Conservation (phyloP, 2,888 invertebrate genomes). For the Eulithis testata region DNA sequence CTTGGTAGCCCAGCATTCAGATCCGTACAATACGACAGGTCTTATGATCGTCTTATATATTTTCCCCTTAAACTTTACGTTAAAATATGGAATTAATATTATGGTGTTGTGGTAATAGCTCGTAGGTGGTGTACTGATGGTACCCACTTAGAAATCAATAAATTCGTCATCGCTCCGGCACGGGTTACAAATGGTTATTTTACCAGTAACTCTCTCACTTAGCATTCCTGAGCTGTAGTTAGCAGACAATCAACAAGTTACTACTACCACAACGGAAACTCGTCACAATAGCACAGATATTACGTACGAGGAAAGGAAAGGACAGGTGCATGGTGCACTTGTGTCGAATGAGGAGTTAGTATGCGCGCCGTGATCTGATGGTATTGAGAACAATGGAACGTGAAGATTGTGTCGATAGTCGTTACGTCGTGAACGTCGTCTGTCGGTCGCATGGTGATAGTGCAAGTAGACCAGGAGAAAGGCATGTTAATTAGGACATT, state of each 20-base stretch:
- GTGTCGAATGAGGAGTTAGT: conserved; percentile 16
- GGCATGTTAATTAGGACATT: too few relatives aligned
- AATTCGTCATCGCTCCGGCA: not conserved
- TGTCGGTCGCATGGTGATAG: too few relatives aligned
- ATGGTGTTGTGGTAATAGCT: too few relatives aligned
- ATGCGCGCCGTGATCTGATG: conserved; percentile 13
- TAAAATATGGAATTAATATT: too few relatives aligned
- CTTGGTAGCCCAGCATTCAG: too few relatives aligned
- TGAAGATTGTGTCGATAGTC: conserved; percentile 5
- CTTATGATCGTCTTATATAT: too few relatives aligned
- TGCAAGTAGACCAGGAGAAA: too few relatives aligned
- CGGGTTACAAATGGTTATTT: not conserved
- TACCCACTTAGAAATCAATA: not conserved
- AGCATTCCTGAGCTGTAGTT: conserved; percentile 1
- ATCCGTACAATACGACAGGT: too few relatives aligned
- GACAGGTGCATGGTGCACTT: conserved; percentile 7
- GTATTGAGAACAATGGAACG: conserved; percentile 16
- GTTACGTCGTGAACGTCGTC: not conserved
- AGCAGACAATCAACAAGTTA: not conserved
- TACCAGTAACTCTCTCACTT: not conserved
- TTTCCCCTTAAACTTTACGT: too few relatives aligned
- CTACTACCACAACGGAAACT: not conserved
- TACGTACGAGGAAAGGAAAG: not conserved
- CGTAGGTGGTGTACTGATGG: not conserved
- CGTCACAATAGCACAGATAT: not conserved